Evolutionary conservation across 1,140 invertebrate genomes (phyloP).

Genomic region (Magallana ariakensis): DNA sequence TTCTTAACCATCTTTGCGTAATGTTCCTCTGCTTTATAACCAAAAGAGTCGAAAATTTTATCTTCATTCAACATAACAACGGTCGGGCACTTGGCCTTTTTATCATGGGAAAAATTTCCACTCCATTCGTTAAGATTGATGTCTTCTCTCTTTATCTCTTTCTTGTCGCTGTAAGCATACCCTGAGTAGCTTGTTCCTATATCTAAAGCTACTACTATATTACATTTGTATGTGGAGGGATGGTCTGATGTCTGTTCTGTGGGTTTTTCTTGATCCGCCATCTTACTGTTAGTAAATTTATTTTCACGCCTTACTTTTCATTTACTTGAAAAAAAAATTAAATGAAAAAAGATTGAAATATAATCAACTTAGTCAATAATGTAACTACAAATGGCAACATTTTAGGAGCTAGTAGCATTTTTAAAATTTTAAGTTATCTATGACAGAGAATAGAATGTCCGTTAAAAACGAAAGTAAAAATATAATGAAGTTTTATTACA

Average conservation of each 20-base stretch:
- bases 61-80: background rate
- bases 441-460: too few relatives aligned
- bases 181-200: conserved; percentile 56
- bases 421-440: too few relatives aligned
- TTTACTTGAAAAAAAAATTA: too few relatives aligned
- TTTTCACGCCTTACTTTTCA: too few relatives aligned
- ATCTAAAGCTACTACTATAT: conserved; percentile 46
- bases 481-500: too few relatives aligned
- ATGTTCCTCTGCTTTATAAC: background rate
- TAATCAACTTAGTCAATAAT: too few relatives aligned
- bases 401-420: too few relatives aligned
- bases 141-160: conserved; percentile 1
- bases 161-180: conserved; percentile 40
- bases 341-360: too few relatives aligned
- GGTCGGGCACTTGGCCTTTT: background rate
- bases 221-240: background rate
- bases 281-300: too few relatives aligned
- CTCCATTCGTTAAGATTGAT: background rate
- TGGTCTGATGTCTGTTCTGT: background rate
- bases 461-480: too few relatives aligned
- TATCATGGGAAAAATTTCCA: background rate
- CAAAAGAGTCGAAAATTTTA: background rate
- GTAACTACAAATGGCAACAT: too few relatives aligned
- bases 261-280: too few relatives aligned
- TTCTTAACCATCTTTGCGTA: background rate